Evolutionary conservation across 2,888 invertebrate genomes (phyloP), one percentile per base, ranked within the genome.

Genomic region (Muscina levida): DNA sequence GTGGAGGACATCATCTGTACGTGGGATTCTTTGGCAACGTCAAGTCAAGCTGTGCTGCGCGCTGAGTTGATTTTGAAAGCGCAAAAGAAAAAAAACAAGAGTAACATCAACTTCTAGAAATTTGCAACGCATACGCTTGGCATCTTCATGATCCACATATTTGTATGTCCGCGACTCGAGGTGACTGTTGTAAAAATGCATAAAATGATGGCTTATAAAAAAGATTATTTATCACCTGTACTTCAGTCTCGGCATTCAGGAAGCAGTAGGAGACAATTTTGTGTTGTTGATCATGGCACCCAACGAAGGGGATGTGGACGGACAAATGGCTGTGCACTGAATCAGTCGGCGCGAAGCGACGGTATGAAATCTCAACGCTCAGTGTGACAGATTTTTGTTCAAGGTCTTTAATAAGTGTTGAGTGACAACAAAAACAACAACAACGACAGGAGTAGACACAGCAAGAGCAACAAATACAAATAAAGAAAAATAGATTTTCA

Each of bases 141-240:
- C 31, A 31, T 31, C 53, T 68, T 56, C 75, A 75, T 75, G 72
- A 68, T 62, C 53, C 75, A 67, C 46, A 67, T 42, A 46, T 44
- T 31, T 48, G 46, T 62, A 65, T 46, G 46, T 65, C 46, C 65
- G 15, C 44, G 42, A 46, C 59, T 78, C 37, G 62, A 72, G 87
- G 85, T 87, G 88, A 87, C 86, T 87, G 87, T 87, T 86, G 87
- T 86, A 86, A 39, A 88, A 87, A 86, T 87, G 86, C 87, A 87
- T 87, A 86, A 87, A 88, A 87, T 87, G 87, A 87, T 88, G 87
- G 86, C 85, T 86, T 86, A 86, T 88, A 88, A 87, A 88, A 86
- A 88, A 87, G 86, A 87, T 87, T 88, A 88, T 88, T 88, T 88
- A 88, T 88, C 88, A 88, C 88, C 88, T 87, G 86, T 85, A 87